phyloP scores from a whole-genome alignment of 1,140 invertebrate genomes.

The Drusus annulatus region DNA sequence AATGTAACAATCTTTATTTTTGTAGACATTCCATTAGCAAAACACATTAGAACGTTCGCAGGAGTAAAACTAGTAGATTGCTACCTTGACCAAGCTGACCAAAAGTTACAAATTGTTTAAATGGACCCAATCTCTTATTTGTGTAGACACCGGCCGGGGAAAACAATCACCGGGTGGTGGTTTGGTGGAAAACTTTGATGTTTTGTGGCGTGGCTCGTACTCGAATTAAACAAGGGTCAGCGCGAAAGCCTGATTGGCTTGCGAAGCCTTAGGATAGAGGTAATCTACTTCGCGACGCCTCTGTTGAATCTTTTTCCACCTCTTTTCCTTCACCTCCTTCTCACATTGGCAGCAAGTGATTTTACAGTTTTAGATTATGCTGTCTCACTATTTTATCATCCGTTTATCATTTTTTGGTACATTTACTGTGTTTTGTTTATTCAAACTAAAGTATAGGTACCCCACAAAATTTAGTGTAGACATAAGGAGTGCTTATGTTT shows the following conservation, averaged over 20 bases:
- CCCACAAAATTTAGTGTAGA: too few relatives aligned
- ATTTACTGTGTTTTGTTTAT: background rate
- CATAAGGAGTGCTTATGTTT: too few relatives aligned
- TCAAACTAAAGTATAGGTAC: too few relatives aligned
- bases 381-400: too few relatives aligned
- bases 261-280: slow-evolving; percentile 13
- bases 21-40: too few relatives aligned
- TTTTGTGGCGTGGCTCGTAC: background rate
- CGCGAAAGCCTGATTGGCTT: slow-evolving; percentile 2
- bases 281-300: slow-evolving; percentile 23
- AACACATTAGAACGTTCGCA: too few relatives aligned
- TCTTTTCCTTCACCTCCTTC: background rate
- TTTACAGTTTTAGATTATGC: background rate
- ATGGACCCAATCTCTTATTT: slow-evolving; percentile 8
- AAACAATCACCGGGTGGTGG: background rate
- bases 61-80: too few relatives aligned
- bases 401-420: background rate
- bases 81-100: background rate
- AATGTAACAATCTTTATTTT: too few relatives aligned
- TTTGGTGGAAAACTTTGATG: slow-evolving; percentile 2
- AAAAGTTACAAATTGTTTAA: slow-evolving; percentile 9
- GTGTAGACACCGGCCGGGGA: background rate
- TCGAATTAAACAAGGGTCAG: slow-evolving; percentile 23
- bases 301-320: slow-evolving; percentile 1
- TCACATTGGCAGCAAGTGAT: background rate